Evolutionary conservation across 2,113 vertebrate genomes (phyloP).

Genomic region (Anseranas semipalmata): DNA sequence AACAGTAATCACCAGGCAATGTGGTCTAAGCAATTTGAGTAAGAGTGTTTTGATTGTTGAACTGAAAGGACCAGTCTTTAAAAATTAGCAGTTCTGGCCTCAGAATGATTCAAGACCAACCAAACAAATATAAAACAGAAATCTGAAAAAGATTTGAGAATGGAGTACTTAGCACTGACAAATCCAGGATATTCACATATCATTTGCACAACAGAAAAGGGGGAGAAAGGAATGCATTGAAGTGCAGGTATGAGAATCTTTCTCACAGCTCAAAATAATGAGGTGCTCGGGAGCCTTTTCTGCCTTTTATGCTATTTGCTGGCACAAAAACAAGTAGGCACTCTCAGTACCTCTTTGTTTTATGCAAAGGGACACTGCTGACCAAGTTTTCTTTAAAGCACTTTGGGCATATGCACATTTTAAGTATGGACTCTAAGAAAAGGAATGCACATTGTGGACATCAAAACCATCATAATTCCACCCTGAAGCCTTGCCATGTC

Average conservation of each 20-base stretch:
- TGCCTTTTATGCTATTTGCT: not conserved
- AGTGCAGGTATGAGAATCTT: not conserved
- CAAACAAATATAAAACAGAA: not conserved
- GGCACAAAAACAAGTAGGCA: not conserved
- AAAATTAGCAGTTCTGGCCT: not conserved
- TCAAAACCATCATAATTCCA: not conserved
- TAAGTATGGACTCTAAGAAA: not conserved
- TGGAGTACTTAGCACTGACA: not conserved
- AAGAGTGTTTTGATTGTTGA: not conserved
- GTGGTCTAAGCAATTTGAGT: not conserved
- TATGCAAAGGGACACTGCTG: not conserved
- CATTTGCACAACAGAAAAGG: not conserved
- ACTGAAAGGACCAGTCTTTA: not conserved
- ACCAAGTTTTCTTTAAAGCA: not conserved
- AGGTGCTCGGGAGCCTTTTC: not conserved
- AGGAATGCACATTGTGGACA: rapidly evolving
- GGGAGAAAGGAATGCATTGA: not conserved
- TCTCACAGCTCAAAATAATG: not conserved
- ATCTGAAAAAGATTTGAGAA: not conserved
- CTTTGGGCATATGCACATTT: not conserved
- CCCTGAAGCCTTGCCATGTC: not conserved
- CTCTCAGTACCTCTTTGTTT: not conserved
- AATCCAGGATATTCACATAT: not conserved
- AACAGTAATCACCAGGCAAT: not conserved
- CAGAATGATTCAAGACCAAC: not conserved